These are phyloP conservation scores for Microtus montanus DNA, from an alignment of 2,113 vertebrate species.

Conservation along the genomic window DNA sequence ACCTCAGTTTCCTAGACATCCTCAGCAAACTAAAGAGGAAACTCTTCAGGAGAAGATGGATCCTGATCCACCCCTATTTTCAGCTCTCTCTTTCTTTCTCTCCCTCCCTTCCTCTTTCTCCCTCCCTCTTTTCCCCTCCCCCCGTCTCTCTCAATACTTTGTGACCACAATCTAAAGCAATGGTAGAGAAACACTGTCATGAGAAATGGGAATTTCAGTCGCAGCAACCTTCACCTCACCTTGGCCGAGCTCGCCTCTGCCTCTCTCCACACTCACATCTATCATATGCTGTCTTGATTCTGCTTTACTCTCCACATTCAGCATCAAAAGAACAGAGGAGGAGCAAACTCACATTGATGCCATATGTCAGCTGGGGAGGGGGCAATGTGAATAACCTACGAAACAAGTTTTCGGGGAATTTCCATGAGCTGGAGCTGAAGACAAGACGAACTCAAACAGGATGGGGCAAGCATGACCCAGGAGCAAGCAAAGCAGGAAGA, in stretches of 20 bases:
- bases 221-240: not conserved
- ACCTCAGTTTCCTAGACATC: not conserved
- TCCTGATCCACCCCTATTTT: not conserved
- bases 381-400: not conserved
- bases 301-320: not conserved
- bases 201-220: conserved; percentile 20
- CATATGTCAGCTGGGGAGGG: not conserved
- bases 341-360: not conserved
- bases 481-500: not conserved
- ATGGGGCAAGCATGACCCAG: not conserved
- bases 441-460: not conserved
- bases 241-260: not conserved
- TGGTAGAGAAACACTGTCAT: not conserved
- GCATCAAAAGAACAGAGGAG: not conserved
- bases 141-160: not conserved
- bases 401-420: not conserved
- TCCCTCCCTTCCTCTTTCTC: not conserved
- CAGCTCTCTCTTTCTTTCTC: not conserved
- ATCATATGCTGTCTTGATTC: not conserved
- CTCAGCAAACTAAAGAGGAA: not conserved
- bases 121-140: no score
- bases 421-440: not conserved
- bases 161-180: not conserved
- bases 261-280: not conserved
- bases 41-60: not conserved